Evolutionary conservation across 1,140 invertebrate genomes (phyloP).

Genomic region (Drosophila melanogaster): Release_6_plus_ISO1_MT NT_037436.4:25480501-25481000

Average conservation of each 20-base stretch:
- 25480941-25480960: slow-evolving; percentile 96
- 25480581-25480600: too few species aligned
- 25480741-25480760: neutral
- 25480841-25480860: slow-evolving; percentile 94
- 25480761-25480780: neutral
- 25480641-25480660: too few species aligned
- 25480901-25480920: slow-evolving; percentile 97
- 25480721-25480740: neutral
- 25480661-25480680: too few species aligned
- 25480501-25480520: too few species aligned
- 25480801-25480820: slow-evolving; percentile 96
- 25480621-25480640: too few species aligned
- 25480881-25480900: slow-evolving; percentile 96
- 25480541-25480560: too few species aligned
- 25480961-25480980: slow-evolving; percentile 97
- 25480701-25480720: too few species aligned
- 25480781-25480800: slow-evolving; percentile 94
- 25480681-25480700: too few species aligned
- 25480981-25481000: slow-evolving; percentile 99
- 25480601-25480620: too few species aligned
- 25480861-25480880: slow-evolving; percentile 96
- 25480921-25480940: slow-evolving; percentile 95
- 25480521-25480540: too few species aligned
- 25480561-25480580: too few species aligned
- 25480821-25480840: slow-evolving; percentile 92